Evolutionary conservation across 2,797 vertebrate species (phyloP), one percentile per base, ranked within the genome.

Genomic region (Percopsis omiscomaycus): DNA sequence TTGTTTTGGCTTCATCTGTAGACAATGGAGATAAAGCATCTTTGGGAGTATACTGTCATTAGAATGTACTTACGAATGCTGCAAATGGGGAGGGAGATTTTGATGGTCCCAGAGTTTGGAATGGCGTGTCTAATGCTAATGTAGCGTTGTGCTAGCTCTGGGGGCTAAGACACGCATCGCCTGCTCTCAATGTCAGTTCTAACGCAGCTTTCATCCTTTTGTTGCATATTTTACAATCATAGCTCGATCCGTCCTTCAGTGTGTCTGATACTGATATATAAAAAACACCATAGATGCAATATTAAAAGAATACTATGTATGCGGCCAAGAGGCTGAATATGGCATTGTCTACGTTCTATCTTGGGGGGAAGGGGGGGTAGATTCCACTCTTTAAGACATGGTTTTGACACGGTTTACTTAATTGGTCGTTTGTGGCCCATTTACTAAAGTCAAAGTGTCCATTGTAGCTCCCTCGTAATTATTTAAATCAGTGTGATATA

Each of bases 1-100:
- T 91, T 89, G 79, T 85, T 85, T 76, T 78, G 77, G 63, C 73
- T 82, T 62, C 57, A 64, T 81, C 73, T 55, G 51, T 75, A 76
- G 57, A 84, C 74, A 81, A 74, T 64, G n/a, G 71, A 79, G 73
- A 80, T 56, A 51, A 77, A 71, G 53, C 65, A 77, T 78, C 76
- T 72, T 45, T 60, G 69, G 71, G 73, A 80, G 80, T 69, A 66
- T 81, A 52, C 55, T 55, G 57, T 59, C 68, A 80, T 78, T 82
- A 78, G 55, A 70, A 54, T 44, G 65, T 46, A 54, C 48, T 79
- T 46, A 66, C 37, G 59, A 12, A 55, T 51, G 30, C 48, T 16
- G 53, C 64, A 68, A 74, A 84, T 78, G 52, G 71, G 64, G 66
- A 68, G 52, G 63, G 37, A 79, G 55, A 58, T 44, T 60, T 71